A percentile compares a stretch with the other conserved stretches of the same genome.
Evolutionary conservation across 2,797 vertebrate genomes (phyloP).

Genomic region (Enteromius thamalakanensis): DNA sequence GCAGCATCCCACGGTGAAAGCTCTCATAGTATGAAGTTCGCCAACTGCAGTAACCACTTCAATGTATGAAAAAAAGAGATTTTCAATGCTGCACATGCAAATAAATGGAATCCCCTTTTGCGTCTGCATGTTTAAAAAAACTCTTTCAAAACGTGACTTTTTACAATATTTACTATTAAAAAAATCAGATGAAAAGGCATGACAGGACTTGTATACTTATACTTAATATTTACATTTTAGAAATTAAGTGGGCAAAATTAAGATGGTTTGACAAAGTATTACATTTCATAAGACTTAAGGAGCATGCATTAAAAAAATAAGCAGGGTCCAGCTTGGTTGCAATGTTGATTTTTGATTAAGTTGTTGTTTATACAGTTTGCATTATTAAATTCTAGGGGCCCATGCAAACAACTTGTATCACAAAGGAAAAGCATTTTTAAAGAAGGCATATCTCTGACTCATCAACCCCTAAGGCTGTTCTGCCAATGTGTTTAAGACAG

Average conservation of each 20-base stretch:
- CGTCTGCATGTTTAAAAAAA: neutral
- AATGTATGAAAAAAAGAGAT: neutral
- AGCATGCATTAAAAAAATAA: neutral
- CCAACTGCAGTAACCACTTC: slow-evolving; percentile 14
- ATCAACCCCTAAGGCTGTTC: neutral
- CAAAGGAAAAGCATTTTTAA: neutral
- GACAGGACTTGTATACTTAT: neutral
- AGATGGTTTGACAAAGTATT: neutral
- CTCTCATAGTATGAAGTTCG: neutral
- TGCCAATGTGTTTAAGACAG: slow-evolving; percentile 1
- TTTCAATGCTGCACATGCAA: neutral
- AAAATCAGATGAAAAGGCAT: neutral
- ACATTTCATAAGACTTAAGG: neutral
- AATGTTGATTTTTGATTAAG: neutral
- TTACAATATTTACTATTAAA: neutral
- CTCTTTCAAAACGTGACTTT: neutral
- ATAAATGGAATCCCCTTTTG: neutral
- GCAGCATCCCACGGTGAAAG: slow-evolving; percentile 3
- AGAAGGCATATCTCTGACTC: slow-evolving; percentile 17
- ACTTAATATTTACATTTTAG: neutral
- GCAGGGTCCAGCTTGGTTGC: neutral
- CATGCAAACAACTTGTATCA: neutral
- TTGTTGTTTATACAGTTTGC: neutral
- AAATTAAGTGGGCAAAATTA: neutral
- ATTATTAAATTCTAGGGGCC: neutral